Conservation (phyloP, 2,113 vertebrate genomes). For the Lepidothrix coronata region DNA sequence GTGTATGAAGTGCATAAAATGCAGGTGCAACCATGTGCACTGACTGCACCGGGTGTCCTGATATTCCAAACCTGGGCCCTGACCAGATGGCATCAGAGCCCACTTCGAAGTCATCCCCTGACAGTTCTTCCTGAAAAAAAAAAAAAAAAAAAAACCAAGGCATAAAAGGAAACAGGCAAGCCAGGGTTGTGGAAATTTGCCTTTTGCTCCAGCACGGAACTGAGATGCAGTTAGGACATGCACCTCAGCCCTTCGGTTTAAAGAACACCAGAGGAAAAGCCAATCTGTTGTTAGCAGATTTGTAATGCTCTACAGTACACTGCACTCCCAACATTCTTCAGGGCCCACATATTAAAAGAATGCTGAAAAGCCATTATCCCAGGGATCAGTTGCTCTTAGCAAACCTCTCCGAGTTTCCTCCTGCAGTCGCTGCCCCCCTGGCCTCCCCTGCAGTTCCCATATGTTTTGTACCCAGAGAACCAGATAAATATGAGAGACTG, state of each 20-base stretch:
- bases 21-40: not conserved
- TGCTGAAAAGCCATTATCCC: not conserved
- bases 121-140: not conserved
- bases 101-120: not conserved
- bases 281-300: not conserved
- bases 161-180: not conserved
- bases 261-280: not conserved
- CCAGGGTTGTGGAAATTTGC: not conserved
- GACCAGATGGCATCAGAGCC: not conserved
- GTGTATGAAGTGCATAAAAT: not conserved
- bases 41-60: not conserved
- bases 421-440: not conserved
- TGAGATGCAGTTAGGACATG: not conserved
- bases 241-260: accelerated
- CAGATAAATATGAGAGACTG: not conserved
- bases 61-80: not conserved
- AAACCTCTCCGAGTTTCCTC: not conserved
- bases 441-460: not conserved
- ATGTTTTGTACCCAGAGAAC: not conserved
- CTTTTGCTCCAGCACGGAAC: not conserved
- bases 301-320: not conserved
- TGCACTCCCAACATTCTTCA: not conserved
- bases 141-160: not conserved
- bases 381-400: not conserved
- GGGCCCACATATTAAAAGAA: not conserved